A percentile compares a stretch with the other conserved stretches of the same genome.
These are phyloP conservation scores for Onychorhynchus coronatus DNA, from an alignment of 2,113 vertebrate genomes.

Conservation along the genomic window DNA sequence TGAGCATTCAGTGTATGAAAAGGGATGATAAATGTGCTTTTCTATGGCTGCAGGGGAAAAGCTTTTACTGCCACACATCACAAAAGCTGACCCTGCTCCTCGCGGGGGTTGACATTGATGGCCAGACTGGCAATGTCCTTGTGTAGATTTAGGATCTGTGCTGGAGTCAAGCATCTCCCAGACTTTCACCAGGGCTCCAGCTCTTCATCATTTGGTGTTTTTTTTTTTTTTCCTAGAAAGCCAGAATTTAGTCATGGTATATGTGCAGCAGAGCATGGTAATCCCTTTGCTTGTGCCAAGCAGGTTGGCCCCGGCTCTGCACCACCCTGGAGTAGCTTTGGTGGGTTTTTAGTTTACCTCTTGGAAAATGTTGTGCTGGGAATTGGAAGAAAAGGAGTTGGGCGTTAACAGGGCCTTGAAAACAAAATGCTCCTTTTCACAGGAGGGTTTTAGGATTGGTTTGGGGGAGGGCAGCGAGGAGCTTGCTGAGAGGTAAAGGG, in stretches of 20 bases:
- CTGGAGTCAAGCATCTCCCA: neutral
- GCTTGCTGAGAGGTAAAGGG: slow-evolving; percentile 45
- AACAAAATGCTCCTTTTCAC: slow-evolving; percentile 26
- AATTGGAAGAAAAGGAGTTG: slow-evolving; percentile 10
- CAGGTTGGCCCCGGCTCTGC: neutral
- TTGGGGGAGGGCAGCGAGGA: slow-evolving; percentile 8
- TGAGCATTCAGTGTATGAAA: neutral
- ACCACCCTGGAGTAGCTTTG: neutral
- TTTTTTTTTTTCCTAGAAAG: neutral
- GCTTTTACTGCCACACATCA: neutral
- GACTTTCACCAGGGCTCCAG: neutral
- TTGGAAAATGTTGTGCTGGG: slow-evolving; percentile 22
- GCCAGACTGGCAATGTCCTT: neutral
- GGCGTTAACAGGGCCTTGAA: neutral
- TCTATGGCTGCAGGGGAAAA: neutral
- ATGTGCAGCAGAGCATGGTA: neutral
- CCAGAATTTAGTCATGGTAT: neutral
- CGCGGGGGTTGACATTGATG: neutral
- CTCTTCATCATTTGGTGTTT: neutral
- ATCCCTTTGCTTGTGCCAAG: neutral
- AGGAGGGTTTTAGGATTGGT: neutral
- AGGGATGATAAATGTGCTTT: neutral
- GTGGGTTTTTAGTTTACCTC: neutral
- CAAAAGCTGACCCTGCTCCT: neutral
- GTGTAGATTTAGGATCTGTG: neutral